These are phyloP conservation scores for Larimichthys polyactis DNA, from an alignment of 2,113 vertebrate genomes.

Conservation along the genomic window DNA sequence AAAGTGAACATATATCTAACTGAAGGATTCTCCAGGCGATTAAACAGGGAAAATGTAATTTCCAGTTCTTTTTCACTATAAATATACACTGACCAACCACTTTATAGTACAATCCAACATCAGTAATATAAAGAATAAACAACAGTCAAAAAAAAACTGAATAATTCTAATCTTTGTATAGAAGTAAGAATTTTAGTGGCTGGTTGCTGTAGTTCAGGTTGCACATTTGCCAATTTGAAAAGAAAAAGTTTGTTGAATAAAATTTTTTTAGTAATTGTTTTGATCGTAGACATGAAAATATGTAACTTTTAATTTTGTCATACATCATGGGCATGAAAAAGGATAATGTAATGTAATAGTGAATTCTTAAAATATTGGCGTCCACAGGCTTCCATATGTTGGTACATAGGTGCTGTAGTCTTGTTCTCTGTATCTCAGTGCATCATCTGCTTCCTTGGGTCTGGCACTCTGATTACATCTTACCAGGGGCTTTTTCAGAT, in stretches of 20 bases:
- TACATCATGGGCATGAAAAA: neutral
- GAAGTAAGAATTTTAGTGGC: no score
- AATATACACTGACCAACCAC: no score
- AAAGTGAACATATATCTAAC: neutral
- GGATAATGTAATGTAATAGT: neutral
- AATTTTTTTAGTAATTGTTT: neutral
- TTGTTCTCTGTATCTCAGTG: slow-evolving; percentile 11
- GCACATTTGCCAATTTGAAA: neutral
- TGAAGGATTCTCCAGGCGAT: no score
- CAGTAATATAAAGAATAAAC: no score
- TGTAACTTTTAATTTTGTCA: neutral
- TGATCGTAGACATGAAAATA: neutral
- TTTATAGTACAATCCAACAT: no score
- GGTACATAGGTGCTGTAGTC: slow-evolving; percentile 1
- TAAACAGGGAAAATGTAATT: neutral
- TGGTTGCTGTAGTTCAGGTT: neutral
- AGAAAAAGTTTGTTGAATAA: neutral
- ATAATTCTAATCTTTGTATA: no score
- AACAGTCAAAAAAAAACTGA: no score
- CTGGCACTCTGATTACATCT: slow-evolving; percentile 40
- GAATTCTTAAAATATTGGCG: neutral
- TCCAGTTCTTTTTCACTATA: neutral
- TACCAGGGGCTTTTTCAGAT: slow-evolving; percentile 69
- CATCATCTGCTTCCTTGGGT: slow-evolving; percentile 47
- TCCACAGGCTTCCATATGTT: neutral